These are phyloP conservation scores for Gallinago nigripennis DNA, from an alignment of 2,797 vertebrate genomes.

Conservation along the genomic window DNA sequence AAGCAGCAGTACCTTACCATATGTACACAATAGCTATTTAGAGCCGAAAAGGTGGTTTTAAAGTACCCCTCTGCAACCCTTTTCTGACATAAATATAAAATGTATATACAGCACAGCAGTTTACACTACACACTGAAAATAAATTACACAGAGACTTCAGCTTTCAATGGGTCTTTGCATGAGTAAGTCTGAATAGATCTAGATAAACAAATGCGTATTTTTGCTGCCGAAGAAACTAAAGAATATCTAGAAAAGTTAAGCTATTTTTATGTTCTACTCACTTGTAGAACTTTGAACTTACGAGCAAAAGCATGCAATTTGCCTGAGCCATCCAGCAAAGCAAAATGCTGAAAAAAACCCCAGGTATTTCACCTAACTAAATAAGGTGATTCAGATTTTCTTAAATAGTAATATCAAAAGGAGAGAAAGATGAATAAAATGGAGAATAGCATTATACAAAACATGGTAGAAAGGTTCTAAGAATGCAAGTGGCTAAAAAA, in stretches of 20 bases:
- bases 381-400: background rate
- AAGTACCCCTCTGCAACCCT: constrained; percentile 83
- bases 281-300: constrained; percentile 9
- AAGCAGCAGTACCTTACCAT: constrained; percentile 90
- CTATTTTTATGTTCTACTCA: background rate
- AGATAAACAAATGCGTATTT: constrained; percentile 64
- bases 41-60: constrained; percentile 83
- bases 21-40: constrained; percentile 89
- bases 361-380: background rate
- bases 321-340: background rate
- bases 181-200: constrained; percentile 57
- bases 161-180: constrained; percentile 68
- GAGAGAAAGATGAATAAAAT: background rate
- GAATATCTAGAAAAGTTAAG: constrained; percentile 2
- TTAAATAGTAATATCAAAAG: background rate
- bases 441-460: background rate
- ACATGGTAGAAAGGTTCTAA: background rate
- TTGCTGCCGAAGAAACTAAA: constrained; percentile 1
- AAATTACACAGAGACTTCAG: constrained; percentile 75
- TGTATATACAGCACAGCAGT: constrained; percentile 83
- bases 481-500: background rate
- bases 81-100: constrained; percentile 84
- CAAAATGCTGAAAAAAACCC: background rate
- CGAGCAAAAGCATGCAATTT: background rate
- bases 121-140: constrained; percentile 81